Percentiles rank a stretch among this genome's conserved stretches.
Conservation (phyloP, 2,113 vertebrate species). For the Sebastes fasciatus region DNA sequence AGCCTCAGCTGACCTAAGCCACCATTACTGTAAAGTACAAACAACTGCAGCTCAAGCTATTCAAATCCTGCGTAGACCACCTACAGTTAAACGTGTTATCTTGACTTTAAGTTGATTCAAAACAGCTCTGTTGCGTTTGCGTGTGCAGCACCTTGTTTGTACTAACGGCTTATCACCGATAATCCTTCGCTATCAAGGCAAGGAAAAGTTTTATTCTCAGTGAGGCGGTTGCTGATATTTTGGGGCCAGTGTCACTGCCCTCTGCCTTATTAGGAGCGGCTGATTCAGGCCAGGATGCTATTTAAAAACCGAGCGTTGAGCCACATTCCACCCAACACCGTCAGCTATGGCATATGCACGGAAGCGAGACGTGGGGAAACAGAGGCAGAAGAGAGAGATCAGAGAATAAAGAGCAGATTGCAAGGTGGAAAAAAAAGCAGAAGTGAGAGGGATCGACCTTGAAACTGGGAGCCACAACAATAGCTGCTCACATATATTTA, state of each 20-base stretch:
- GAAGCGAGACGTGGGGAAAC: slow-evolving; percentile 49
- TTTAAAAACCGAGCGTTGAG: slow-evolving; percentile 83
- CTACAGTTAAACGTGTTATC: neutral
- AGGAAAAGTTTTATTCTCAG: slow-evolving; percentile 71
- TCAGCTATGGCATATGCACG: slow-evolving; percentile 55
- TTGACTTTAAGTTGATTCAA: neutral
- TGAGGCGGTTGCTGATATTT: slow-evolving; percentile 80
- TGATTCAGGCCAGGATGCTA: slow-evolving; percentile 77
- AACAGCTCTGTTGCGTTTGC: neutral
- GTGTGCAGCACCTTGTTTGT: neutral
- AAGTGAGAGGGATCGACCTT: neutral
- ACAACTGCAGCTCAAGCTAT: slow-evolving; percentile 12
- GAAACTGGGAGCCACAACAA: neutral
- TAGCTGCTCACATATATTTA: slow-evolving; percentile 1
- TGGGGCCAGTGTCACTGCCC: slow-evolving; percentile 66
- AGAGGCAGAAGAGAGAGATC: neutral
- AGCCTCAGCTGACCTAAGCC: slow-evolving; percentile 1
- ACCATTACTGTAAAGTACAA: slow-evolving; percentile 2
- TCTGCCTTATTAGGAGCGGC: slow-evolving; percentile 83
- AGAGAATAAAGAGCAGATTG: neutral
- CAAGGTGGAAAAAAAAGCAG: neutral
- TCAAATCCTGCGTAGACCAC: neutral
- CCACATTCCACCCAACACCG: slow-evolving; percentile 77
- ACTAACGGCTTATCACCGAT: slow-evolving; percentile 15
- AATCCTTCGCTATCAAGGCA: slow-evolving; percentile 29